phyloP scores from a whole-genome alignment of 2,113 vertebrate genomes.

The Pimephales promelas region DNA sequence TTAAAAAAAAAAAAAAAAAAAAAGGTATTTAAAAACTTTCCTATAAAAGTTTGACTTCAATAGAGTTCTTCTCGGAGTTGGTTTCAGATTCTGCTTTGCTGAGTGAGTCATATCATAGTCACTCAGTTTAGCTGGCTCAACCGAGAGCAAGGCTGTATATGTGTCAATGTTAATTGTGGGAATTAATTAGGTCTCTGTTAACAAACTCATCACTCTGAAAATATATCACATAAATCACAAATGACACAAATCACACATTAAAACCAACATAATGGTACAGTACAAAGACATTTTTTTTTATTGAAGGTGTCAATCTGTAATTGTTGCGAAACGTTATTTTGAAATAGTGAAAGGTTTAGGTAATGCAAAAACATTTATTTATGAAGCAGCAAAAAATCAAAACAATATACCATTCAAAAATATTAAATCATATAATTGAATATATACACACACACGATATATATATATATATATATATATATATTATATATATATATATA shows the following conservation, averaged over 20 bases:
- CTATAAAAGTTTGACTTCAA: neutral
- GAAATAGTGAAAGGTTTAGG: too few relatives aligned
- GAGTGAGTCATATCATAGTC: neutral
- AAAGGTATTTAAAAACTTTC: neutral
- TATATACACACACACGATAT: too few relatives aligned
- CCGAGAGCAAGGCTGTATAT: neutral
- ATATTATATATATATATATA: too few relatives aligned
- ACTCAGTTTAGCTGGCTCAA: neutral
- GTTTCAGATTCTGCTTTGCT: neutral
- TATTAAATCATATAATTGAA: too few relatives aligned
- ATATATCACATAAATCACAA: conserved; percentile 7
- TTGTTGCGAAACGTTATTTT: neutral
- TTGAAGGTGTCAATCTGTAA: neutral
- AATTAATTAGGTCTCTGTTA: neutral
- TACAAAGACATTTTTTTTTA: neutral
- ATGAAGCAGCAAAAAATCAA: too few relatives aligned
- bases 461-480: too few relatives aligned
- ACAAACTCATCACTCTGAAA: neutral
- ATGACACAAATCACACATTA: neutral
- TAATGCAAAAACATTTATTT: too few relatives aligned
- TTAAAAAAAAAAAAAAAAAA: too few relatives aligned
- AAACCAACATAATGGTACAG: neutral
- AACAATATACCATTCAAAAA: too few relatives aligned
- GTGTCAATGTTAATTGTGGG: neutral
- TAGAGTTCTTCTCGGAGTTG: neutral